Evolutionary conservation across 2,888 invertebrate species (phyloP).

Genomic region (Drosophila robusta): DNA sequence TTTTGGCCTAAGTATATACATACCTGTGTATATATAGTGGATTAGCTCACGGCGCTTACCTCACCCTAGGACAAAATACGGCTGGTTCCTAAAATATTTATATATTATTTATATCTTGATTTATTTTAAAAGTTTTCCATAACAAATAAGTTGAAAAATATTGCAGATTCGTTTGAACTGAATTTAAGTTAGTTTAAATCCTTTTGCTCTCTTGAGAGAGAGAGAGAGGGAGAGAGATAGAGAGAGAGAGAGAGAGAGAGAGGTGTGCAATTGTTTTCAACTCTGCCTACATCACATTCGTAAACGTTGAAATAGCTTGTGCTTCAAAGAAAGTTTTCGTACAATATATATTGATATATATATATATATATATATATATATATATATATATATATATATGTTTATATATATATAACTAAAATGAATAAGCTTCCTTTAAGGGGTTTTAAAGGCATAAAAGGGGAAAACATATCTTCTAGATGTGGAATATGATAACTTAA

Average conservation of each 20-base stretch:
- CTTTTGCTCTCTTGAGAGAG: background rate
- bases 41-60: constrained; percentile 30
- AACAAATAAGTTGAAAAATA: background rate
- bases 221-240: no score
- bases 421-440: no score
- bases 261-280: no score
- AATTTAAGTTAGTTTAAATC: background rate
- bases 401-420: no score
- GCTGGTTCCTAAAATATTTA: constrained; percentile 6
- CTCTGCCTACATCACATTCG: background rate
- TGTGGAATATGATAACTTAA: no score
- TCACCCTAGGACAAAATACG: constrained; percentile 17
- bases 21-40: background rate
- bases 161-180: background rate
- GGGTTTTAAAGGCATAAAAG: no score
- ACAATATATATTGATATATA: no score
- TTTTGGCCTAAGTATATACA: constrained; percentile 9
- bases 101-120: constrained; percentile 9
- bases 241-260: no score
- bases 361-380: no score
- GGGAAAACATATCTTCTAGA: no score
- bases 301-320: background rate
- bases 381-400: no score
- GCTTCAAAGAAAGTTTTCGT: no score
- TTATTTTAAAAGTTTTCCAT: constrained; percentile 6